These are phyloP conservation scores for Mesocricetus auratus DNA, from an alignment of 2,113 vertebrate species.

Conservation along the genomic window DNA sequence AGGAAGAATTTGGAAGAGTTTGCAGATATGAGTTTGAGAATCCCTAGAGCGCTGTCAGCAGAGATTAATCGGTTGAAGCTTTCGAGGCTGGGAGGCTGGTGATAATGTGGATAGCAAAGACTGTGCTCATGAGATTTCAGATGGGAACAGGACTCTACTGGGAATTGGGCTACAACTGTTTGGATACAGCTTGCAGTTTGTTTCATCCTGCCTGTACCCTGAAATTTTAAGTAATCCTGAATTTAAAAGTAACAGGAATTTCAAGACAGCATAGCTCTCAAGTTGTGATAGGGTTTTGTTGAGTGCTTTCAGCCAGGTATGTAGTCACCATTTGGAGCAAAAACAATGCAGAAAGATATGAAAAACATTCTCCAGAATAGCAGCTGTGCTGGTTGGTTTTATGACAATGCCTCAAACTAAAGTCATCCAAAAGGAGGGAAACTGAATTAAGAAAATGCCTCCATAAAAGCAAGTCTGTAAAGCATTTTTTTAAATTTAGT, in stretches of 20 bases:
- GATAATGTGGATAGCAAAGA: neutral
- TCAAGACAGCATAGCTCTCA: neutral
- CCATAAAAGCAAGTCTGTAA: neutral
- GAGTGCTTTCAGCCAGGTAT: neutral
- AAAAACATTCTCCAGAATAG: neutral
- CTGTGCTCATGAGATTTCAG: neutral
- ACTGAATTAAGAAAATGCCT: neutral
- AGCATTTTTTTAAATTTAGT: neutral
- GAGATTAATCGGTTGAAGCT: too few relatives aligned
- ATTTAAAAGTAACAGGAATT: neutral
- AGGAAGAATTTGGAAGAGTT: neutral
- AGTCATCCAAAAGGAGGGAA: neutral
- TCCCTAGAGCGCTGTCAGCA: neutral
- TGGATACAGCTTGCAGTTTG: neutral
- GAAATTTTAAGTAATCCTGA: neutral
- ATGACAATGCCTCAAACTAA: neutral
- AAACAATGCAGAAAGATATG: neutral
- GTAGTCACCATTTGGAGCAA: neutral
- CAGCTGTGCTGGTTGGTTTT: neutral
- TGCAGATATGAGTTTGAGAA: neutral
- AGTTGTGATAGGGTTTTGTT: neutral
- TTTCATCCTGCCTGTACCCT: neutral
- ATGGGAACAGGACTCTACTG: neutral
- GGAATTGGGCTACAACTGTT: neutral
- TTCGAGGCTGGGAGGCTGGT: neutral